Base-by-base conservation (phyloP, 2,797 vertebrate species). In the Hoplostethus atlanticus region DNA sequence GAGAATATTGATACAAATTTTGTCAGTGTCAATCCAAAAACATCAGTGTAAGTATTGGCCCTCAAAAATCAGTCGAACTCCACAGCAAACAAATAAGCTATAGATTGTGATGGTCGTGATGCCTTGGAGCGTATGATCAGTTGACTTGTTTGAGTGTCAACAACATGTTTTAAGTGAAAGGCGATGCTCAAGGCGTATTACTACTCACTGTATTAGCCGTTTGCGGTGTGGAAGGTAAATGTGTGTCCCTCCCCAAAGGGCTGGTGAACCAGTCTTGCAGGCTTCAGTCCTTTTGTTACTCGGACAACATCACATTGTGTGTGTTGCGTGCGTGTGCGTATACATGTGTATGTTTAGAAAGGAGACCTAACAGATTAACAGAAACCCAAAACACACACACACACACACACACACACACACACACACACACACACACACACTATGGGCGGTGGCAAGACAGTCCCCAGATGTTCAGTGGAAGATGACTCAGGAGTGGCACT, bases 401-500 rank as follows among this genome's bases (percentile, higher is more conserved):
- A 40, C 67, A 51, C 40, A 31, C 46, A 73, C 48, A 25, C 17
- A 68, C 56, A 59, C 59, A 34, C 38, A 36, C 21, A 21, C 21
- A 21, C 21, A 21, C 21, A 21, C 21, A 21, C 30, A 55, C 42
- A 46, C 42, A 72, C 73, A 55, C 54, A 51, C 68, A 55, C 65
- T 6, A 40, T 73, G 12, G 12, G 50, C 47, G 15, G 8, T 64
- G 64, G 53, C 30, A 7, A 28, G 31, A 34, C 21, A 21, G 36
- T 64, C 34, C 31, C 46, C 42, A 36, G 52, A 11, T 68, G 52
- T 73, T 82, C 40, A 51, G 30, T 44, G 12, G 28, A 17, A 38
- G 28, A 68, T 81, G 74, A 84, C 71, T 84, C 86, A 72, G 42
- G 68, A 42, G 51, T 65, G 40, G n/a, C 40, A 17, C 38, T 73